Base-by-base conservation (phyloP, 2,888 invertebrate genomes). In the Zhengitettix transpicula region DNA sequence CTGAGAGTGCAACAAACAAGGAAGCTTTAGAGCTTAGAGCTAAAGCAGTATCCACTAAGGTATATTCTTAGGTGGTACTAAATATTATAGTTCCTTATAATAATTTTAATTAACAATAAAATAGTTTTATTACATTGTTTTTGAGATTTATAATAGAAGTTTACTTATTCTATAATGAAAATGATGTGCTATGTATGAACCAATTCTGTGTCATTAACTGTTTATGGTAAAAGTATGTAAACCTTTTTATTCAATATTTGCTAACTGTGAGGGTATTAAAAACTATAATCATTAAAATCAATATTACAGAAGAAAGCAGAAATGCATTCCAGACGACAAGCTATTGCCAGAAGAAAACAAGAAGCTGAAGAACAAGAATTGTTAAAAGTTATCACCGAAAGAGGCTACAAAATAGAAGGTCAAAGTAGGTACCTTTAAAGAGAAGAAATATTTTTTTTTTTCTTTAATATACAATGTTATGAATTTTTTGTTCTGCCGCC, bases 1-100 rank as follows among this genome's bases (percentile, higher is more conserved):
- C 78, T 66, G 71, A 73, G n/a, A 73, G 81, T 57, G 72, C 78
- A 0, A 74, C 77, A 12, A 77, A 85, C 65, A 75, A 78, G 65
- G 79, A 80, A 57, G 74, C 81, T 1, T 67, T 75, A 52, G 75
- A 78, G 9, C 68, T 85, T 17, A 73, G 79, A 65, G 73, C 75
- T 56, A 77, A 79, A 59, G 79, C 81, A 58, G 70, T 78, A 28
- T 72, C 72, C 62, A 72, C 72, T 55, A 73, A 74, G 72, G 79
- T 79, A 71, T 67, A n/a, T 10, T 28, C 9, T 12, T 53, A 12
- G 1, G 5, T 28, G 28, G 28, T 28, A 28, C 28, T 28, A 2
- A 28, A 28, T 28, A 28, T n/a, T n/a, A n/a, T n/a, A n/a, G n/a
- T n/a, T n/a, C n/a, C n/a, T n/a, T n/a, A n/a, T n/a, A n/a, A n/a